These are phyloP conservation scores for Formica exsecta DNA, from an alignment of 1,140 invertebrate species.

Conservation along the genomic window DNA sequence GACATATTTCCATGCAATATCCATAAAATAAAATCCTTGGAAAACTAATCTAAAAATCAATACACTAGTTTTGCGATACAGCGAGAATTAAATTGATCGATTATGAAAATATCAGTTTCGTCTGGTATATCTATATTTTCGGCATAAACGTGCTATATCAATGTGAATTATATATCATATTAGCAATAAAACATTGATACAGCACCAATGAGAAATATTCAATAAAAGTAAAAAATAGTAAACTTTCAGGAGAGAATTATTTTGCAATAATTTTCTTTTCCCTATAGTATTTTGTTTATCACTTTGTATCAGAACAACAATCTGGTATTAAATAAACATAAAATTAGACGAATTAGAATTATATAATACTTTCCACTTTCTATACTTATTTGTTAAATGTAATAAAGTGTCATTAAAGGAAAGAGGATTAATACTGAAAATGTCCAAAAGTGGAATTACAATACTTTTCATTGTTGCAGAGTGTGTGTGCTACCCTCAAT, in stretches of 20 bases:
- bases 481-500: constrained; percentile 19
- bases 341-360: not conserved
- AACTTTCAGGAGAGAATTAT: not conserved
- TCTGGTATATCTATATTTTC: not conserved
- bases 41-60: constrained; percentile 10
- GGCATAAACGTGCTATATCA: not conserved
- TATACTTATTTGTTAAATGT: not conserved
- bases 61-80: not conserved
- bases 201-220: not conserved
- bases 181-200: not conserved
- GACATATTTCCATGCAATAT: constrained; percentile 34
- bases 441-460: not conserved
- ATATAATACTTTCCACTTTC: too few relatives aligned
- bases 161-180: not conserved
- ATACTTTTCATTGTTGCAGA: not conserved
- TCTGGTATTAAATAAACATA: not conserved
- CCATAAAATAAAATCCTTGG: constrained; percentile 5
- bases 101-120: not conserved
- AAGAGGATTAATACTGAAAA: not conserved
- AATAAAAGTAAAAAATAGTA: not conserved
- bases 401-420: not conserved
- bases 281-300: not conserved
- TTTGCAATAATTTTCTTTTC: not conserved
- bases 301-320: not conserved
- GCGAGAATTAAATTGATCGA: not conserved